Conservation (phyloP, 2,797 vertebrate genomes). For the Glossophaga mutica region DNA sequence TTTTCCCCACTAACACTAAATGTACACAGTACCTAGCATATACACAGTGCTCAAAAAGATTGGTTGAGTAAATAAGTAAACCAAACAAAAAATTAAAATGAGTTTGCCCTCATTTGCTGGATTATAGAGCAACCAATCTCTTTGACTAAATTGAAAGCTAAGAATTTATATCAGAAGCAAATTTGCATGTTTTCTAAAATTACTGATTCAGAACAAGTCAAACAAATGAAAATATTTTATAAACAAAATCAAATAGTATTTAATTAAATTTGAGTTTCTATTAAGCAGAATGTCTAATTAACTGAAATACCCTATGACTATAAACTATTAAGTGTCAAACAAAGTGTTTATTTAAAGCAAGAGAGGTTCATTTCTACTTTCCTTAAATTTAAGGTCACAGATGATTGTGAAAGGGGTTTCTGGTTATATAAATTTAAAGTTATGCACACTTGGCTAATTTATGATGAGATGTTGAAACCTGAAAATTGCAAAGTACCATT, state of each 20-base stretch:
- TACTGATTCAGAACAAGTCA: slow-evolving; percentile 14
- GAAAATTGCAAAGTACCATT: neutral
- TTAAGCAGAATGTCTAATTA: neutral
- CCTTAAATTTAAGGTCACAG: slow-evolving; percentile 4
- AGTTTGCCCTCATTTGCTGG: slow-evolving; percentile 1
- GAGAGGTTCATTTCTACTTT: neutral
- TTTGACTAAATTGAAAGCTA: neutral
- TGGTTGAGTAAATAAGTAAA: slow-evolving; percentile 8
- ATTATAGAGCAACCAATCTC: neutral
- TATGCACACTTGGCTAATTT: neutral
- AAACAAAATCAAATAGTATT: slow-evolving; percentile 31
- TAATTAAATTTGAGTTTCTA: slow-evolving; percentile 7
- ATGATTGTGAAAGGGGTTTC: neutral
- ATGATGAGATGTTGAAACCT: neutral
- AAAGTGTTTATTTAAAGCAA: neutral
- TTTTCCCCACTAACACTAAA: neutral
- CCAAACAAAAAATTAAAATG: neutral
- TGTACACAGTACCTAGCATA: neutral
- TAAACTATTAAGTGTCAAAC: neutral
- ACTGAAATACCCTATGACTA: neutral
- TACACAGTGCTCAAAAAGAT: neutral
- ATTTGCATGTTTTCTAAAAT: slow-evolving; percentile 27
- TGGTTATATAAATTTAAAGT: neutral
- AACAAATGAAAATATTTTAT: slow-evolving; percentile 24
- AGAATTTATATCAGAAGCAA: neutral